These are phyloP conservation scores for Mnemiopsis leidyi DNA, from an alignment of 37 sponge, comb jelly and placozoan species.

Conservation along the genomic window DNA sequence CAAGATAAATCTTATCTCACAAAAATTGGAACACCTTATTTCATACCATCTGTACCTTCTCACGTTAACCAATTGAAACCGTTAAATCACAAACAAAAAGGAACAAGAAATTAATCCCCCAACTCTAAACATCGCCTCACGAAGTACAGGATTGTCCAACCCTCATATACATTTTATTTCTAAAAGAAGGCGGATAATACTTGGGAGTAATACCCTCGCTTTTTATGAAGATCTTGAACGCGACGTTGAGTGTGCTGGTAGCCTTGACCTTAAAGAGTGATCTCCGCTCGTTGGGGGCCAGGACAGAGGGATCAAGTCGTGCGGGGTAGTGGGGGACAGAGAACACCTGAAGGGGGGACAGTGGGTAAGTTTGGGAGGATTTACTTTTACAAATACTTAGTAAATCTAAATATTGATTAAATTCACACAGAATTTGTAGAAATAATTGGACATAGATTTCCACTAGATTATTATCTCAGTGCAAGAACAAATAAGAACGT, in stretches of 20 bases:
- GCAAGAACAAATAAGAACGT: not conserved
- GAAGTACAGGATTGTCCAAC: not conserved
- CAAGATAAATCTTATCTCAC: no score
- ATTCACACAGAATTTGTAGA: not conserved
- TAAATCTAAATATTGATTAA: no score
- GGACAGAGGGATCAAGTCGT: not conserved
- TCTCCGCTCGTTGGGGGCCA: not conserved
- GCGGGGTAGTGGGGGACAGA: not conserved
- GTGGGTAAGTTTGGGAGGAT: not conserved
- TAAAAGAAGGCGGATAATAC: not conserved
- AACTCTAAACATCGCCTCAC: not conserved
- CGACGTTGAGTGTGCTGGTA: not conserved
- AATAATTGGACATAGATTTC: no score
- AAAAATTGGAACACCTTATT: no score
- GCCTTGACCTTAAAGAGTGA: not conserved
- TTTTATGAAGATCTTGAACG: conserved; percentile 20
- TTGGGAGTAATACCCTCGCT: no score
- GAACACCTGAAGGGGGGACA: not conserved
- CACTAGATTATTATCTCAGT: no score
- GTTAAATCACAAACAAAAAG: no score
- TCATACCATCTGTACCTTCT: no score
- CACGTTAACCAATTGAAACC: no score
- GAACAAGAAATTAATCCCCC: no score
- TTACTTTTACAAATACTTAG: not conserved
- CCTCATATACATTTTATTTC: not conserved